Evolutionary conservation across 1,140 invertebrate genomes (phyloP).

Genomic region (Teleopsis dalmanni): DNA sequence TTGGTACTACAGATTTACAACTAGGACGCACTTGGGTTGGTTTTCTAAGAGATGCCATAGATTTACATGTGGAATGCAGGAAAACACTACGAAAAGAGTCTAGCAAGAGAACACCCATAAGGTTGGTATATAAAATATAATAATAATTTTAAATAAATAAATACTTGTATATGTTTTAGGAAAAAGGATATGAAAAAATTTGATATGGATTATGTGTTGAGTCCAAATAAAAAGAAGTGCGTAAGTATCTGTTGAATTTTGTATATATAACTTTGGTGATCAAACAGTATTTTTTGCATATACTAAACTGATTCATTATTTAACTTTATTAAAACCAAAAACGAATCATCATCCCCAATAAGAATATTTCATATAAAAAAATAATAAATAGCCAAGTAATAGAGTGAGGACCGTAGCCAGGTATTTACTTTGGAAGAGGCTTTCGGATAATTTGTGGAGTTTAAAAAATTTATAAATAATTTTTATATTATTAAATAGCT

Average conservation of each 20-base stretch:
- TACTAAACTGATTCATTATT: no score
- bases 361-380: no score
- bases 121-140: conserved; percentile 13
- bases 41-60: conserved; percentile 49
- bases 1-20: conserved; percentile 50
- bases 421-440: no score
- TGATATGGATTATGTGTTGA: conserved; percentile 37
- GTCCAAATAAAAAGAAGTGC: conserved; percentile 36
- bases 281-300: no score
- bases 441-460: no score
- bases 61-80: conserved; percentile 50
- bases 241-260: conserved; percentile 30
- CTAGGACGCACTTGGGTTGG: conserved; percentile 52
- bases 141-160: not conserved
- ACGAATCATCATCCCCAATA: no score
- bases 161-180: conserved; percentile 9
- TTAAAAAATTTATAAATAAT: no score
- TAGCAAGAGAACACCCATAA: conserved; percentile 51
- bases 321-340: no score
- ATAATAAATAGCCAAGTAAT: no score
- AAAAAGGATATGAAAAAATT: conserved; percentile 49
- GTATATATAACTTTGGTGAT: no score
- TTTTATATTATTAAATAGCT: no score
- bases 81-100: conserved; percentile 55
- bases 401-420: no score